A percentile compares a stretch with the other conserved stretches of the same genome.
These are phyloP conservation scores for Rotaria macrura DNA, from an alignment of 2,888 invertebrate genomes.

Conservation along the genomic window DNA sequence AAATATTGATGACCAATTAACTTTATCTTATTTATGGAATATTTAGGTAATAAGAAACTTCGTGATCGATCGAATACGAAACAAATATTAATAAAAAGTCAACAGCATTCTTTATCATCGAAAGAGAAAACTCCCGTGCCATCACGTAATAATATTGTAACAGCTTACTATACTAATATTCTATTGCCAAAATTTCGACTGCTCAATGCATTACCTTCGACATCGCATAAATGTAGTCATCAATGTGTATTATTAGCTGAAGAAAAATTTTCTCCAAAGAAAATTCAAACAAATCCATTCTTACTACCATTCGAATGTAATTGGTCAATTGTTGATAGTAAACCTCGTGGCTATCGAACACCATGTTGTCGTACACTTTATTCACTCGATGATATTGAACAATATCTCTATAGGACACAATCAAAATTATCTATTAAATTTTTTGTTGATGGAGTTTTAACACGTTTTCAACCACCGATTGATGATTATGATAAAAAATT, in stretches of 20 bases:
- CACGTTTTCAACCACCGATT: not conserved
- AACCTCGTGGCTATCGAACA: not conserved
- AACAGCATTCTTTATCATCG: not conserved
- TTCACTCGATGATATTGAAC: slow-evolving; percentile 24
- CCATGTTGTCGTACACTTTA: not conserved
- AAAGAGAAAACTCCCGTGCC: not conserved
- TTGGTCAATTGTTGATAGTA: not conserved
- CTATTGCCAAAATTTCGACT: not conserved
- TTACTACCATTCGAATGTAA: not conserved
- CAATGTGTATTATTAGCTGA: not conserved
- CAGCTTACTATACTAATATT: not conserved
- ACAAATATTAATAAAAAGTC: not conserved
- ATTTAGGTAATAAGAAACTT: not conserved
- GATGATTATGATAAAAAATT: not conserved
- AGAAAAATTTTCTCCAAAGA: not conserved
- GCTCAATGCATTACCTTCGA: not conserved
- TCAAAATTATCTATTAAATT: slow-evolving; percentile 30
- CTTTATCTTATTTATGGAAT: too few relatives aligned
- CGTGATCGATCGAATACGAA: not conserved
- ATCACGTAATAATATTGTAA: not conserved
- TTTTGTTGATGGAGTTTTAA: slow-evolving; percentile 22
- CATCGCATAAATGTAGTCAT: not conserved
- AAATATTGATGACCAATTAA: too few relatives aligned
- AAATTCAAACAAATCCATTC: not conserved
- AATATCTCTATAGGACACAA: slow-evolving; percentile 27